phyloP scores from a whole-genome alignment of 1,140 invertebrate species.

The Saccostrea echinata region DNA sequence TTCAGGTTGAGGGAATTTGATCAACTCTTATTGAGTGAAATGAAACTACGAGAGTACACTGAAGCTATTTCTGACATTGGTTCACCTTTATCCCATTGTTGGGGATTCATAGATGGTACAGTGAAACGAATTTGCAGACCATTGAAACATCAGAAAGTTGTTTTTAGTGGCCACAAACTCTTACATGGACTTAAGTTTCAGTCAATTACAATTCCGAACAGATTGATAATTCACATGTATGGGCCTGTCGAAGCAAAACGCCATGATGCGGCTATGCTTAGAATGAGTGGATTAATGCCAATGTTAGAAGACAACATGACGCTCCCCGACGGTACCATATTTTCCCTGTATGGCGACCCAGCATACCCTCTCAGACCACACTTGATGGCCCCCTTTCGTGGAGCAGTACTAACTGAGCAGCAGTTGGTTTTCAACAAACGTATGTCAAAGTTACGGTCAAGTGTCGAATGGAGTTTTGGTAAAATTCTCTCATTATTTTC shows the following conservation, averaged over 20 bases:
- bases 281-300: background rate
- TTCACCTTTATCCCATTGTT: conserved; percentile 47
- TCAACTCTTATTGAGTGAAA: background rate
- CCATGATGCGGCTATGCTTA: conserved; percentile 21
- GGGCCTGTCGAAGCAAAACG: conserved; percentile 21
- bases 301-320: conserved; percentile 13
- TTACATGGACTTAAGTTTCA: conserved; percentile 44
- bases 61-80: background rate
- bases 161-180: conserved; percentile 46
- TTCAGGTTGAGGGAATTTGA: conserved; percentile 8
- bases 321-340: background rate
- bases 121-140: conserved; percentile 54
- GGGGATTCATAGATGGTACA: conserved; percentile 60
- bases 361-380: conserved; percentile 42
- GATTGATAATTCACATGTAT: background rate
- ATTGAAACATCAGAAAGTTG: conserved; percentile 29
- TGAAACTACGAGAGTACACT: background rate
- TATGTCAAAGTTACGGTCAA: conserved; percentile 41
- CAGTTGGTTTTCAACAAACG: conserved; percentile 39
- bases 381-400: conserved; percentile 34
- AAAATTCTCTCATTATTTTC: conserved; percentile 46
- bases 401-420: background rate
- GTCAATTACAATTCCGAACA: background rate
- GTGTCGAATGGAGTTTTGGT: conserved; percentile 40
- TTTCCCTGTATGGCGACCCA: conserved; percentile 12